Conservation (phyloP, 2,888 invertebrate genomes). For the Volucella zonaria region DNA sequence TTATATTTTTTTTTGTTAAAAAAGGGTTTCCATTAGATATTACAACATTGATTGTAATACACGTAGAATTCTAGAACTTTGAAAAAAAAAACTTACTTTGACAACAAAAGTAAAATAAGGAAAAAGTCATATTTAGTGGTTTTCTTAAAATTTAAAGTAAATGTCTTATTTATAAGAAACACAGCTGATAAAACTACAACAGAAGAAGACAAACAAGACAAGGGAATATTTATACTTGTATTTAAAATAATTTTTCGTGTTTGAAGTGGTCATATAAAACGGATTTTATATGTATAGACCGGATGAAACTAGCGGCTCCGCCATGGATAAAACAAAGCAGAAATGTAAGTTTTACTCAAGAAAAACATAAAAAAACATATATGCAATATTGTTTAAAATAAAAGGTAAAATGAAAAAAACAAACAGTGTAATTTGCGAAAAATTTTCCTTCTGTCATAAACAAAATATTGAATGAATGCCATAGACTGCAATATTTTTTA, state of each 20-base stretch:
- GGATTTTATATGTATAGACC: constrained; percentile 80
- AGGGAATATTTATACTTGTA: constrained; percentile 48
- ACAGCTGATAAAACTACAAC: constrained; percentile 9
- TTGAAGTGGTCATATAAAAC: constrained; percentile 48
- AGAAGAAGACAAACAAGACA: constrained; percentile 1
- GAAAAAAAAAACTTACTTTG: not conserved
- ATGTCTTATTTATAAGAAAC: not conserved
- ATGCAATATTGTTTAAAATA: no score
- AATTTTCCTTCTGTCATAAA: no score
- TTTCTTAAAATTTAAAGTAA: no score
- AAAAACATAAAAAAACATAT: not conserved
- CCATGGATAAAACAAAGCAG: constrained; percentile 82
- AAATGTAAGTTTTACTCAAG: constrained; percentile 78
- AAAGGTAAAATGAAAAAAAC: no score
- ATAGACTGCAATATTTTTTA: no score
- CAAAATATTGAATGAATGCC: no score
- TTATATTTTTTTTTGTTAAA: no score
- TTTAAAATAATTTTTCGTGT: constrained; percentile 69
- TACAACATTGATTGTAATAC: no score
- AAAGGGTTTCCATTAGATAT: no score
- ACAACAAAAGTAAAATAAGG: no score
- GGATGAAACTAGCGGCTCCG: constrained; percentile 81
- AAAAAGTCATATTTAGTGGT: no score
- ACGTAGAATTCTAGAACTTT: not conserved
- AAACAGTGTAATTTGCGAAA: no score